phyloP scores from a whole-genome alignment of 1,140 invertebrate genomes.

The Manduca sexta region DNA sequence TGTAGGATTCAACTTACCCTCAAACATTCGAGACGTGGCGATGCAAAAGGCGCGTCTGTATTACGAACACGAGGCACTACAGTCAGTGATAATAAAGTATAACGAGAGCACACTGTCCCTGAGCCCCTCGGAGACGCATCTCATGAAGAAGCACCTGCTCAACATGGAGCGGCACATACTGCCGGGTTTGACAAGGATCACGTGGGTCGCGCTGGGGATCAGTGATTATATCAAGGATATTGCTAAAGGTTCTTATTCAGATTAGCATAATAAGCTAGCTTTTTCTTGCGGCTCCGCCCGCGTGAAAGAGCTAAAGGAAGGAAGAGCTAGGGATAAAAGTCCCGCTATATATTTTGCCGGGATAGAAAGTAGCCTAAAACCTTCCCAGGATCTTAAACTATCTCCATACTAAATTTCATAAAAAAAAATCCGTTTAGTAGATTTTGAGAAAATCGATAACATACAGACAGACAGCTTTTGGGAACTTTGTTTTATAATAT shows the following conservation, averaged over 20 bases:
- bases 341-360: too few relatives aligned
- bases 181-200: slow-evolving; percentile 85
- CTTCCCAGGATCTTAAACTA: too few relatives aligned
- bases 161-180: slow-evolving; percentile 85
- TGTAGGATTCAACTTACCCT: slow-evolving; percentile 79
- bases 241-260: slow-evolving; percentile 49
- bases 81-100: slow-evolving; percentile 76
- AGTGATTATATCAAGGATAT: slow-evolving; percentile 77
- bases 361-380: too few relatives aligned
- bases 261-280: too few relatives aligned
- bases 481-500: too few relatives aligned
- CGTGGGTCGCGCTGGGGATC: slow-evolving; percentile 89
- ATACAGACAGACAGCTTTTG: too few relatives aligned
- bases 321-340: too few relatives aligned
- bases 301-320: too few relatives aligned
- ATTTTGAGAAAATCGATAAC: too few relatives aligned
- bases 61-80: slow-evolving; percentile 75
- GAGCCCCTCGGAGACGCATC: slow-evolving; percentile 77
- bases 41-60: slow-evolving; percentile 81
- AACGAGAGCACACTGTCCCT: slow-evolving; percentile 75
- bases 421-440: too few relatives aligned
- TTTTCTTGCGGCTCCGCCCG: neutral
- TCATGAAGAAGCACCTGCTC: slow-evolving; percentile 79
- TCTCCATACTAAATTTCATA: too few relatives aligned
- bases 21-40: slow-evolving; percentile 78